phyloP scores from a whole-genome alignment of 2,888 invertebrate genomes.

The Drosophila pegasa region DNA sequence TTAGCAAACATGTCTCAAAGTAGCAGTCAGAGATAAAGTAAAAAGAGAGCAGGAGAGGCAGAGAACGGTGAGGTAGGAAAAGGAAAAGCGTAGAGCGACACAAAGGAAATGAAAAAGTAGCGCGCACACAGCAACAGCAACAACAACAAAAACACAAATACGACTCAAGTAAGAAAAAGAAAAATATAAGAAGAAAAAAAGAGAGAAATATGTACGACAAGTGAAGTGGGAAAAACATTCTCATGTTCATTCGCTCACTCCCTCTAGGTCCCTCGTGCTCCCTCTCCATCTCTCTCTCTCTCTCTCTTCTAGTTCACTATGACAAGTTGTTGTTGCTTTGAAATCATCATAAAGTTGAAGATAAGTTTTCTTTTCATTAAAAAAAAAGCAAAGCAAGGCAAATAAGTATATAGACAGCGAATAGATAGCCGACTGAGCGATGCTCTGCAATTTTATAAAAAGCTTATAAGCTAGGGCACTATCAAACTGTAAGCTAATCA shows the following conservation, averaged over 20 bases:
- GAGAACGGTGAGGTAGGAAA: background rate
- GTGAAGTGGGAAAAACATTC: conserved; percentile 70
- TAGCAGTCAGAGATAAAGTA: conserved; percentile 38
- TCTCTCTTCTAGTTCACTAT: conserved; percentile 16
- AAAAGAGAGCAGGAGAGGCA: background rate
- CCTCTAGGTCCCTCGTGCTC: background rate
- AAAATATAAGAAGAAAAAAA: conserved; percentile 22
- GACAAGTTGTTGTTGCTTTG: conserved; percentile 54
- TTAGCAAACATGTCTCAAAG: conserved; percentile 69
- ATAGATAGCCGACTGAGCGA: background rate
- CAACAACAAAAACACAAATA: conserved; percentile 64
- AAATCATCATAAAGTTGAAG: conserved; percentile 81
- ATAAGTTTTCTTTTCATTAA: conserved; percentile 80
- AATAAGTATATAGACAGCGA: background rate
- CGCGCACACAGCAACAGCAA: conserved; percentile 36
- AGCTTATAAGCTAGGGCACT: background rate
- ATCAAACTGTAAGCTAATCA: background rate
- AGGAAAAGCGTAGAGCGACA: conserved; percentile 35
- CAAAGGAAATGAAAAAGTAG: conserved; percentile 78
- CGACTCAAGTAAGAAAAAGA: conserved; percentile 36
- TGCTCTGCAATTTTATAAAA: background rate
- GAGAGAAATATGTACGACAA: conserved; percentile 53
- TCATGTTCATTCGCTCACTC: conserved; percentile 13
- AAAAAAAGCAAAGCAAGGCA: conserved; percentile 37
- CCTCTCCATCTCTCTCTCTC: background rate